phyloP scores from a whole-genome alignment of 2,113 vertebrate genomes.

The Circaetus gallicus region DNA sequence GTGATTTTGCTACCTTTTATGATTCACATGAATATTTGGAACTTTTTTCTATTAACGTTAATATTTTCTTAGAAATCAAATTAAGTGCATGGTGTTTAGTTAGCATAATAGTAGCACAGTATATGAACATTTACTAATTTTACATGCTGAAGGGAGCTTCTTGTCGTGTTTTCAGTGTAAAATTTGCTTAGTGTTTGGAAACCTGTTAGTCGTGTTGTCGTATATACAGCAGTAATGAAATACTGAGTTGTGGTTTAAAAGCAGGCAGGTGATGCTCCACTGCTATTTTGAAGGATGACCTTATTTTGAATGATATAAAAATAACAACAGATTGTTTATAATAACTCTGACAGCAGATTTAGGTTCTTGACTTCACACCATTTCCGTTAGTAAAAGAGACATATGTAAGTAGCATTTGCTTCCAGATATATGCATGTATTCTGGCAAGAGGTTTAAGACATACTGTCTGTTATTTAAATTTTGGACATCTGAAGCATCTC shows the following conservation, averaged over 20 bases:
- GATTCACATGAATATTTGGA: background rate
- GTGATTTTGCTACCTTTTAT: background rate
- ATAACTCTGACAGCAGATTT: background rate
- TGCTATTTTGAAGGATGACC: background rate
- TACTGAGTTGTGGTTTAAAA: background rate
- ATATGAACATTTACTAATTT: background rate
- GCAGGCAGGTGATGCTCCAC: background rate
- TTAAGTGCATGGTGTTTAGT: background rate
- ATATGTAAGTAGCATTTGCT: slow-evolving; percentile 4
- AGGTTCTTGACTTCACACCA: background rate
- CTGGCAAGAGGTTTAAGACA: background rate
- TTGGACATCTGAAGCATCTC: background rate
- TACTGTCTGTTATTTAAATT: background rate
- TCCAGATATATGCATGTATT: background rate
- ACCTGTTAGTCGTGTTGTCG: background rate
- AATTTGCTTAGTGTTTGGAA: background rate
- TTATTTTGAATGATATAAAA: slow-evolving; percentile 9
- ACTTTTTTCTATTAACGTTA: background rate
- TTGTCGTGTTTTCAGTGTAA: background rate
- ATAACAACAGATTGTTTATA: slow-evolving; percentile 41
- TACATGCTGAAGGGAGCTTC: background rate
- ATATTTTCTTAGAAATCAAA: background rate
- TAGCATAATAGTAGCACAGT: background rate
- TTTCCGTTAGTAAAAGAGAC: background rate
- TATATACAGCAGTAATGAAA: background rate